These are phyloP conservation scores for Malurus cyaneus DNA, from an alignment of 2,113 vertebrate genomes.

Conservation along the genomic window DNA sequence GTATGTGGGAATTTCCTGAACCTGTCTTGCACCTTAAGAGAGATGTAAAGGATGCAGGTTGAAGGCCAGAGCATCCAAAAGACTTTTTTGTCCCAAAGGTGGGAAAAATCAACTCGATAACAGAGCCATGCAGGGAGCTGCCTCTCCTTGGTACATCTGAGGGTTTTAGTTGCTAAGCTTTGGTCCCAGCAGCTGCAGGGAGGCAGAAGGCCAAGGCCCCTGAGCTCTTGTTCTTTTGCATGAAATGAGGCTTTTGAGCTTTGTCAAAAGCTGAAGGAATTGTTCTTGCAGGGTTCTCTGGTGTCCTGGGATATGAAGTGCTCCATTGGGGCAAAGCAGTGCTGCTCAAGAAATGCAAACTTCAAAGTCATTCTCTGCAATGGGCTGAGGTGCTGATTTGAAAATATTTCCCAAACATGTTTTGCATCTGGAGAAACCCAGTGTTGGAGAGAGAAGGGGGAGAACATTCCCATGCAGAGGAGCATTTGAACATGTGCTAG, in stretches of 20 bases:
- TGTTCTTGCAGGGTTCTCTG: not conserved
- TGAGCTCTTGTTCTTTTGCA: not conserved
- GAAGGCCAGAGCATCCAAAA: not conserved
- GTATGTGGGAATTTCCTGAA: not conserved
- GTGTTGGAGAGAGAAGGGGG: not conserved
- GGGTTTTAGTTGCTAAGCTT: not conserved
- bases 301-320: not conserved
- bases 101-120: not conserved
- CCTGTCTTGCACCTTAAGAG: not conserved
- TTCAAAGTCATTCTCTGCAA: not conserved
- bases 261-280: not conserved
- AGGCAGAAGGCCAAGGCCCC: not conserved
- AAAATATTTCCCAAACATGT: conserved; percentile 29
- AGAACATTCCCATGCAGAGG: not conserved
- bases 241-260: not conserved
- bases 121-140: not conserved
- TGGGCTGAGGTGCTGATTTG: not conserved
- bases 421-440: not conserved
- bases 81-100: not conserved
- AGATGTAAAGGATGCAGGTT: not conserved
- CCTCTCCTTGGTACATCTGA: not conserved
- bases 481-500: not conserved
- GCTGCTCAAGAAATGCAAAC: not conserved
- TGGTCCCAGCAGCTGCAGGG: not conserved
- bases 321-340: not conserved